Percentiles rank a stretch among this genome's conserved stretches.
Conservation (phyloP, 2,888 invertebrate species). For the Adineta ricciae region DNA sequence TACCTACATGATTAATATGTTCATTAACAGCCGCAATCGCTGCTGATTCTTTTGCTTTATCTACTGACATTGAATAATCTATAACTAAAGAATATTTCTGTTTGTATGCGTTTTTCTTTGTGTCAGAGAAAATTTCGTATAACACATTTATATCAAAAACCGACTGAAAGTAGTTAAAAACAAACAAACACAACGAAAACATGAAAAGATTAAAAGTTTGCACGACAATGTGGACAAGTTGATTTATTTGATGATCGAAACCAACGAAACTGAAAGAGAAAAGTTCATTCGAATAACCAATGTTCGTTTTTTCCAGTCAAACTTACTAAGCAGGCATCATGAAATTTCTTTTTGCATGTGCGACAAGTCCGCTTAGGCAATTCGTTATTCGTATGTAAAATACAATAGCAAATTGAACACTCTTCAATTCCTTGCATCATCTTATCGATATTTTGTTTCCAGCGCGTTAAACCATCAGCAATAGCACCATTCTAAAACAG, state of each 20-base stretch:
- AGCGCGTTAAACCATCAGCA: constrained; percentile 71
- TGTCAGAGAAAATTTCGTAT: background rate
- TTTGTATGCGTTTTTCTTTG: background rate
- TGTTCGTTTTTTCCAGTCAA: background rate
- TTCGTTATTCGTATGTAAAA: constrained; percentile 63
- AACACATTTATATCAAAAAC: background rate
- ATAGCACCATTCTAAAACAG: constrained; percentile 70
- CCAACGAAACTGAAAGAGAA: constrained; percentile 75
- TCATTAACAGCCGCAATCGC: constrained; percentile 28
- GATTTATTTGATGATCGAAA: constrained; percentile 82
- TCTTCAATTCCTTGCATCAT: constrained; percentile 80
- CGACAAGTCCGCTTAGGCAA: constrained; percentile 74
- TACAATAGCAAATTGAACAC: constrained; percentile 89
- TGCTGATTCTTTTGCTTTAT: constrained; percentile 29
- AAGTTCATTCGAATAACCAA: constrained; percentile 46
- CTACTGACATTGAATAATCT: background rate
- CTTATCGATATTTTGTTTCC: constrained; percentile 75
- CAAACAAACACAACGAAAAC: background rate
- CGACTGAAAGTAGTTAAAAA: background rate
- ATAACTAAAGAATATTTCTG: background rate
- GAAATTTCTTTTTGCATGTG: constrained; percentile 87
- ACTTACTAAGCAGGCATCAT: constrained; percentile 78
- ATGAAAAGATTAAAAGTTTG: background rate
- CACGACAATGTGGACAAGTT: constrained; percentile 80
- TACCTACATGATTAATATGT: constrained; percentile 24